Percentiles rank a stretch among this genome's conserved stretches.
These are phyloP conservation scores for Myripristis murdjan DNA, from an alignment of 2,797 vertebrate genomes.

Conservation along the genomic window DNA sequence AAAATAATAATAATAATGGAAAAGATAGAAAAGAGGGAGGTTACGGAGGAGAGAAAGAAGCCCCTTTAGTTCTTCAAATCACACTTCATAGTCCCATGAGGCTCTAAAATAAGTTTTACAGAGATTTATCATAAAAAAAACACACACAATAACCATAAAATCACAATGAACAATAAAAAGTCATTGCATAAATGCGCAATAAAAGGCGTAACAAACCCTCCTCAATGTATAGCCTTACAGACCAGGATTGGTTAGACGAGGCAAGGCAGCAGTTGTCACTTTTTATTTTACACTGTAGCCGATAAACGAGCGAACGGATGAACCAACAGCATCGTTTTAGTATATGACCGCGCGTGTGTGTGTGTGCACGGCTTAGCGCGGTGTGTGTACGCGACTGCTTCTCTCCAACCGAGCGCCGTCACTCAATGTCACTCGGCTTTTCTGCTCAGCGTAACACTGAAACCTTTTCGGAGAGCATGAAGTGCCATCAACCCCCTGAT, in stretches of 20 bases:
- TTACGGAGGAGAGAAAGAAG: neutral
- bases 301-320: neutral
- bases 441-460: too few species aligned
- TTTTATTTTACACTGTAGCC: neutral
- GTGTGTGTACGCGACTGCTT: too few species aligned
- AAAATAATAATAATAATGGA: neutral
- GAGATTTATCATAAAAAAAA: conserved; percentile 31
- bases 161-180: conserved; percentile 25
- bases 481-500: too few species aligned
- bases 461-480: too few species aligned
- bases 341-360: too few species aligned
- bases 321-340: too few species aligned
- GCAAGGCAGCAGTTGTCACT: conserved; percentile 18
- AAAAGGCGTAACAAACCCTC: neutral
- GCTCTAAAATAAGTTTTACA: conserved; percentile 1
- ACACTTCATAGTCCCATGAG: neutral
- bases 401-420: too few species aligned
- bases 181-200: neutral
- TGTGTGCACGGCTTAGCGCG: too few species aligned
- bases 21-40: neutral
- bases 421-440: too few species aligned
- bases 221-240: neutral
- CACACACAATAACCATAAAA: conserved; percentile 9
- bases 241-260: conserved; percentile 7
- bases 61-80: neutral